These are phyloP conservation scores for Agrotis ipsilon DNA, from an alignment of 2,888 invertebrate genomes.

Conservation along the genomic window DNA sequence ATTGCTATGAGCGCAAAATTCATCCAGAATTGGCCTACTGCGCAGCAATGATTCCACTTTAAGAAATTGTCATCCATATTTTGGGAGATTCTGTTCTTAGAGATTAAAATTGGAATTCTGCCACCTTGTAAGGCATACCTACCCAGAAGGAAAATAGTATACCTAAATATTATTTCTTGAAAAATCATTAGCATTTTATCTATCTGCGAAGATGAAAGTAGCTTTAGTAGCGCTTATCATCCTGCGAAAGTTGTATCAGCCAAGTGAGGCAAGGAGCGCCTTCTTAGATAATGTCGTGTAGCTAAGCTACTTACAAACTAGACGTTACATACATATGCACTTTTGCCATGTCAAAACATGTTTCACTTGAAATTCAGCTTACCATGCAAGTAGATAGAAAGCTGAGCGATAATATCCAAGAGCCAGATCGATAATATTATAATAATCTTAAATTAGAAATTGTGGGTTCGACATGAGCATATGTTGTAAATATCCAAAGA, in stretches of 20 bases:
- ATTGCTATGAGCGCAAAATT: conserved; percentile 36
- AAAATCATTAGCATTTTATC: conserved; percentile 19
- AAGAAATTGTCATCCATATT: conserved; percentile 32
- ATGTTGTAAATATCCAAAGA: conserved; percentile 27
- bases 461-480: conserved; percentile 13
- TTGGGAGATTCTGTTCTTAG: conserved; percentile 20
- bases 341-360: conserved; percentile 38
- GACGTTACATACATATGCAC: conserved; percentile 27
- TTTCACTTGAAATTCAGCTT: conserved; percentile 39
- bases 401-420: conserved; percentile 24
- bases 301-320: conserved; percentile 18
- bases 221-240: conserved; percentile 28
- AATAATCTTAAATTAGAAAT: conserved; percentile 40
- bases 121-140: conserved; percentile 21
- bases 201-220: conserved; percentile 23
- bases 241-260: conserved; percentile 27
- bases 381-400: conserved; percentile 44
- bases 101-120: conserved; percentile 28
- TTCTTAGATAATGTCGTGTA: conserved; percentile 28
- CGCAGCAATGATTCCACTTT: conserved; percentile 15
- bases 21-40: conserved; percentile 32
- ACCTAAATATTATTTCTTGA: conserved; percentile 13
- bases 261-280: conserved; percentile 26
- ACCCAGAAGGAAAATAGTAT: conserved; percentile 1
- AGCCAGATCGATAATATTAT: conserved; percentile 30